A percentile compares a stretch with the other conserved stretches of the same genome.
These are phyloP conservation scores for Apeltes quadracus DNA, from an alignment of 2,113 vertebrate species.

Conservation along the genomic window DNA sequence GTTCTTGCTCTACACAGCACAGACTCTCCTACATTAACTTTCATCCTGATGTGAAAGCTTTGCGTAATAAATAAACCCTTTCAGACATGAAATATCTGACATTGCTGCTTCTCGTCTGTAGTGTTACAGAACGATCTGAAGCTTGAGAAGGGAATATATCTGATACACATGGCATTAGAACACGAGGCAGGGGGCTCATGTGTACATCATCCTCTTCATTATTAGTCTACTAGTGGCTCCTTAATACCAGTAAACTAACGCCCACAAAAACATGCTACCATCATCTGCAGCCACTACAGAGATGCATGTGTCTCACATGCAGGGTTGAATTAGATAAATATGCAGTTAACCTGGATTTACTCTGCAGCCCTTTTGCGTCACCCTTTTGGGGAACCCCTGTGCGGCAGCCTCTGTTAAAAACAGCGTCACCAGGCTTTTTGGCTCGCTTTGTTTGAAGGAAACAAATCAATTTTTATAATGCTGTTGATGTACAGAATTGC, in stretches of 20 bases:
- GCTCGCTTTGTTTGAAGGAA: constrained; percentile 48
- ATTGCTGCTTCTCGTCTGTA: too few species aligned
- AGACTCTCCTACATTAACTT: not conserved
- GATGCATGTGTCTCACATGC: constrained; percentile 27
- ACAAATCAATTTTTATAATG: constrained; percentile 23
- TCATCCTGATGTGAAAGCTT: not conserved
- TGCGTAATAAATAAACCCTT: not conserved
- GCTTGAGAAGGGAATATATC: not conserved
- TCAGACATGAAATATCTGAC: not conserved
- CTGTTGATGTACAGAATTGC: constrained; percentile 21
- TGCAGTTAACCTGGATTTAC: too few species aligned
- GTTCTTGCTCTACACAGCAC: not conserved
- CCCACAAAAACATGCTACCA: constrained; percentile 1
- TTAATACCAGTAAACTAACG: not conserved
- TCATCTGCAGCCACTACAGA: constrained; percentile 18
- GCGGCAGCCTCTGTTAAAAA: constrained; percentile 51
- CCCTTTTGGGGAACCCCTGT: constrained; percentile 7
- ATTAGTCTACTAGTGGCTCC: constrained; percentile 17
- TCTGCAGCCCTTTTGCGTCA: too few species aligned
- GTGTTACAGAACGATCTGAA: not conserved
- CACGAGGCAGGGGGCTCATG: constrained; percentile 36
- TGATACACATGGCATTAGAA: constrained; percentile 15
- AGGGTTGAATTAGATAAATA: constrained; percentile 6
- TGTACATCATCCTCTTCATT: constrained; percentile 39
- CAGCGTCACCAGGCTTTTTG: constrained; percentile 8